Conservation (phyloP, 2,888 invertebrate genomes). For the Cephonodes hylas region DNA sequence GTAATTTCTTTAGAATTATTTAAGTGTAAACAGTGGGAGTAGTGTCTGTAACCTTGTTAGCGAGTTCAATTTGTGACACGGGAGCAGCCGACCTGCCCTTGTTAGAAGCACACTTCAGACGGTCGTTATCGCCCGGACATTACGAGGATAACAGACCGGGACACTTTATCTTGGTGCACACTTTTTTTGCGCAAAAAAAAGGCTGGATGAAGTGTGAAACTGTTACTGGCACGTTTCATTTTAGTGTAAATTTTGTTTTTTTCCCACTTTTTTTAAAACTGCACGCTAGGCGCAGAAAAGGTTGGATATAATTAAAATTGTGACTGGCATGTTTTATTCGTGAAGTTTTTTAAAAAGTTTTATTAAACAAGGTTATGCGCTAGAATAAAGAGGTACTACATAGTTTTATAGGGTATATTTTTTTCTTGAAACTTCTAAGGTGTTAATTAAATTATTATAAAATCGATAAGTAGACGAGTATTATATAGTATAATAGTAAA, state of each 20-base stretch:
- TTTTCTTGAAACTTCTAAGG: too few species aligned
- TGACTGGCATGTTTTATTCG: not conserved
- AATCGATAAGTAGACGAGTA: too few species aligned
- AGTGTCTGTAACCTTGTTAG: slow-evolving; percentile 14
- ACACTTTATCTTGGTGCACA: slow-evolving; percentile 6
- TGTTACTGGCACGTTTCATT: not conserved
- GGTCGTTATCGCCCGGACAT: slow-evolving; percentile 16
- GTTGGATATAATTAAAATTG: not conserved
- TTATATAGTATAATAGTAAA: too few species aligned
- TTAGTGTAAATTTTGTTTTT: not conserved
- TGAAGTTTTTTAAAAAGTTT: too few species aligned
- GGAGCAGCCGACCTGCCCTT: slow-evolving; percentile 8
- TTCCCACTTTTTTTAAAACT: not conserved
- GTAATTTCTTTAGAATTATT: slow-evolving; percentile 9
- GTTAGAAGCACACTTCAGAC: slow-evolving; percentile 16
- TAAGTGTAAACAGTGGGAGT: slow-evolving; percentile 9
- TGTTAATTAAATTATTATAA: too few species aligned
- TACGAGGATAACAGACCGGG: slow-evolving; percentile 9
- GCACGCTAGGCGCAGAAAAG: not conserved
- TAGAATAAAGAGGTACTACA: too few species aligned
- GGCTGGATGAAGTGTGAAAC: not conserved
- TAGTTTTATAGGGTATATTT: too few species aligned
- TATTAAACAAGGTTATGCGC: too few species aligned
- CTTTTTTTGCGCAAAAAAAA: slow-evolving; percentile 1
- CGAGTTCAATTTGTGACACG: slow-evolving; percentile 16